Conservation (phyloP, 2,797 vertebrate species). For the Acanthurus tractus region DNA sequence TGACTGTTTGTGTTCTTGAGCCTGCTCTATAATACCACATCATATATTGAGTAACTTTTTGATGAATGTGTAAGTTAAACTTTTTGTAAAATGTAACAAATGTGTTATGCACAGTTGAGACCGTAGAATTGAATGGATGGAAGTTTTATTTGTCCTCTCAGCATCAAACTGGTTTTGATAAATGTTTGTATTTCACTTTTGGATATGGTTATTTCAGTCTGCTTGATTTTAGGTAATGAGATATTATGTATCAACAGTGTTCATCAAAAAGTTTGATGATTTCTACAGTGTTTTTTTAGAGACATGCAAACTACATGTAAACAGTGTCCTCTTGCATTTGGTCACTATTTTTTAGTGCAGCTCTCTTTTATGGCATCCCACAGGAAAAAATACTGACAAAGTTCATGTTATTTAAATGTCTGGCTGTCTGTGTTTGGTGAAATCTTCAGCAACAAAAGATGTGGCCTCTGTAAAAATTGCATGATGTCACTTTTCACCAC, state of each 20-base stretch:
- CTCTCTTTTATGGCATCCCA: constrained; percentile 48
- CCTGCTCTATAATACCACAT: neutral
- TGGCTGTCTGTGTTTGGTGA: constrained; percentile 63
- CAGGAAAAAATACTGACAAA: constrained; percentile 22
- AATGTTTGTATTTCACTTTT: neutral
- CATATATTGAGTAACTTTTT: neutral
- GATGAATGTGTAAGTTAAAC: too few relatives aligned
- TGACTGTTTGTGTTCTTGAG: neutral
- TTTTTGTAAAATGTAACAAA: too few relatives aligned
- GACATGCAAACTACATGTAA: constrained; percentile 6
- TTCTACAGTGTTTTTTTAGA: constrained; percentile 18
- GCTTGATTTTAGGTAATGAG: too few relatives aligned
- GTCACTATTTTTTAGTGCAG: constrained; percentile 32
- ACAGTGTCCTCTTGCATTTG: constrained; percentile 8
- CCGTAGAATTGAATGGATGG: neutral
- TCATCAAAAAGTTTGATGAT: neutral
- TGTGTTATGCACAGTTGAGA: neutral
- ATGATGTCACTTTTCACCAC: constrained; percentile 64
- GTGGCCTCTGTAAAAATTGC: constrained; percentile 46
- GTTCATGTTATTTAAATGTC: constrained; percentile 51
- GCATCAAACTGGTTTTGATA: constrained; percentile 14
- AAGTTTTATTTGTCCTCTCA: constrained; percentile 12
- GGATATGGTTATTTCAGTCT: too few relatives aligned
- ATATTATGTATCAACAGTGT: neutral
- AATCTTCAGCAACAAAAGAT: constrained; percentile 55